phyloP scores from a whole-genome alignment of 2,888 invertebrate genomes.

The Acanthacorydalis orientalis region DNA sequence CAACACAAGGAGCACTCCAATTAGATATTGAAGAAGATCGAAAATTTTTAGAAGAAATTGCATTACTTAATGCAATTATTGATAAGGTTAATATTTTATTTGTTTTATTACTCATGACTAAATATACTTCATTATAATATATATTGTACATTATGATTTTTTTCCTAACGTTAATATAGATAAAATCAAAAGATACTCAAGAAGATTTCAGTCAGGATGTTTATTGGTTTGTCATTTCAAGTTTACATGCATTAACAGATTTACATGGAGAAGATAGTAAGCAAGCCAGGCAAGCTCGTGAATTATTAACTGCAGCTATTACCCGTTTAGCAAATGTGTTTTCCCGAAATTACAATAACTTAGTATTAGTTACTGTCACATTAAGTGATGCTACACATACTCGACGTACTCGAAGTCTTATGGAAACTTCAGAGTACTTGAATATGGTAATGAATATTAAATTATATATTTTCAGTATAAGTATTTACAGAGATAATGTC shows the following conservation, averaged over 20 bases:
- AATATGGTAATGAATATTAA: too few species aligned
- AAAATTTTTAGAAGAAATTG: slow-evolving; percentile 43
- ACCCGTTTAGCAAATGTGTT: slow-evolving; percentile 35
- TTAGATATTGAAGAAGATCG: slow-evolving; percentile 37
- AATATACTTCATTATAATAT: too few species aligned
- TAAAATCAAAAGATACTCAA: slow-evolving; percentile 28
- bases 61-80: slow-evolving; percentile 37
- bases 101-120: slow-evolving; percentile 2
- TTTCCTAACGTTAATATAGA: slow-evolving; percentile 23
- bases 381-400: slow-evolving; percentile 49
- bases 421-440: slow-evolving; percentile 3
- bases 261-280: slow-evolving; percentile 46
- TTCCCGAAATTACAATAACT: slow-evolving; percentile 35
- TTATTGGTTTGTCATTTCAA: slow-evolving; percentile 45
- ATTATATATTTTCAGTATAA: too few species aligned
- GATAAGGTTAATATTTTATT: slow-evolving; percentile 24
- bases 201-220: slow-evolving; percentile 43
- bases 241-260: slow-evolving; percentile 44
- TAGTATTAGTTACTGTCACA: slow-evolving; percentile 43
- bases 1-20: background rate
- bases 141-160: too few species aligned
- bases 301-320: slow-evolving; percentile 37
- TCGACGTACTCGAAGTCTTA: slow-evolving; percentile 26
- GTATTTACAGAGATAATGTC: too few species aligned
- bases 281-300: slow-evolving; percentile 44